phyloP scores from a whole-genome alignment of 2,113 vertebrate genomes.

The Stercorarius parasiticus region DNA sequence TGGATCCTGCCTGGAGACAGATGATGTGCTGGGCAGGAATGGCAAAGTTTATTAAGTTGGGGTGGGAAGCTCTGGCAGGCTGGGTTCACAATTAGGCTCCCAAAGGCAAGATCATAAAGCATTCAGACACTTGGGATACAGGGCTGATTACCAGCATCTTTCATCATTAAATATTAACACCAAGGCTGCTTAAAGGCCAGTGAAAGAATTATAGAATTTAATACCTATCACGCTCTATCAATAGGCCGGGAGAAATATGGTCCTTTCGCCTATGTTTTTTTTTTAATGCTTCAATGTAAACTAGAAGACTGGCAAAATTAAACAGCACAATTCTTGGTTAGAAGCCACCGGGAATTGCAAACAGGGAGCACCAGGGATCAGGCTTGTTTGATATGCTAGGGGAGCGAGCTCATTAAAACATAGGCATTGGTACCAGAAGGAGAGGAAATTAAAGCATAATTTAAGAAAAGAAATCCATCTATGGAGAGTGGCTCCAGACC shows the following conservation, averaged over 20 bases:
- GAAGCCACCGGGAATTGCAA: slow-evolving; percentile 62
- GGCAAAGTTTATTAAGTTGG: slow-evolving; percentile 65
- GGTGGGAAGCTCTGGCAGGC: slow-evolving; percentile 56
- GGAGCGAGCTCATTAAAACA: slow-evolving; percentile 58
- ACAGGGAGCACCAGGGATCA: slow-evolving; percentile 58
- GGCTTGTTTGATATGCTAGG: slow-evolving; percentile 55
- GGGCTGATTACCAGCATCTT: slow-evolving; percentile 76
- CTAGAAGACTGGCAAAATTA: slow-evolving; percentile 65
- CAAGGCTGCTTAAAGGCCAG: slow-evolving; percentile 72
- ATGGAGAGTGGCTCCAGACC: neutral
- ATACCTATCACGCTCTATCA: slow-evolving; percentile 71
- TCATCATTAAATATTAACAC: slow-evolving; percentile 79
- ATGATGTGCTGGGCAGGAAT: slow-evolving; percentile 35
- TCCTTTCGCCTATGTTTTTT: neutral
- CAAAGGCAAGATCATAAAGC: slow-evolving; percentile 76
- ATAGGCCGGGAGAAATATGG: slow-evolving; percentile 66
- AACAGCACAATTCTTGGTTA: slow-evolving; percentile 56
- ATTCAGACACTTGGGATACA: slow-evolving; percentile 72
- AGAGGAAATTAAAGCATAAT: slow-evolving; percentile 65
- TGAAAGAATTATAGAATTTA: slow-evolving; percentile 78
- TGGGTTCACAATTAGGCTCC: slow-evolving; percentile 74
- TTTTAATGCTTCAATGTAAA: slow-evolving; percentile 60
- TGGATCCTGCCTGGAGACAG: slow-evolving; percentile 34
- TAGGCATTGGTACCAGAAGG: slow-evolving; percentile 49
- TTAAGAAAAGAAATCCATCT: slow-evolving; percentile 32